Percentiles rank a stretch among this genome's conserved stretches.
phyloP scores from a whole-genome alignment of 1,140 invertebrate species.

The Spodoptera litura region DNA sequence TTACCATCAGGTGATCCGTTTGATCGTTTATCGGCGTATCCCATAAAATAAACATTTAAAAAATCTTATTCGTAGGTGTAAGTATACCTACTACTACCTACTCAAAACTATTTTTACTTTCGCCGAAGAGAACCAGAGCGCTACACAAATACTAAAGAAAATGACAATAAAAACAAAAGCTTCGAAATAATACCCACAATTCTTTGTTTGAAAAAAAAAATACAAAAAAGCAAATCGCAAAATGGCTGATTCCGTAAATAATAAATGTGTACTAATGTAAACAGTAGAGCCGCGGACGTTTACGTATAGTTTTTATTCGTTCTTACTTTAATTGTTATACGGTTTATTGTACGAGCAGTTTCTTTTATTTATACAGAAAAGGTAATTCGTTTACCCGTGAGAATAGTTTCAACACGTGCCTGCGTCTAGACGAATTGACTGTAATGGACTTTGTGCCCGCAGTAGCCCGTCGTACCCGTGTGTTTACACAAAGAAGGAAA shows the following conservation, averaged over 20 bases:
- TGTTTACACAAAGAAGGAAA: conserved; percentile 57
- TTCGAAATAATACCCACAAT: conserved; percentile 13
- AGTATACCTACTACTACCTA: too few species aligned
- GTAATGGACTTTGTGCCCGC: conserved; percentile 70
- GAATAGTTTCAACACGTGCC: conserved; percentile 81
- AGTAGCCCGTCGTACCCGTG: conserved; percentile 54
- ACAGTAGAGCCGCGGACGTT: conserved; percentile 24
- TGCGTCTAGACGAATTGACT: conserved; percentile 74
- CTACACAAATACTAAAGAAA: neutral
- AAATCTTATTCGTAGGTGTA: too few species aligned
- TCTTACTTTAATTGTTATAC: conserved; percentile 72
- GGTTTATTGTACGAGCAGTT: conserved; percentile 63
- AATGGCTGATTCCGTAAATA: conserved; percentile 24
- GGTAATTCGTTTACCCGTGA: conserved; percentile 80
- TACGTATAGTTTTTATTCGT: conserved; percentile 49
- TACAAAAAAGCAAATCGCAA: conserved; percentile 1
- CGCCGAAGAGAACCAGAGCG: too few species aligned
- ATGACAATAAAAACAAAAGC: neutral
- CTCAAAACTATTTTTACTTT: too few species aligned
- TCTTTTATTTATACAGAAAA: conserved; percentile 74
- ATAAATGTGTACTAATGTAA: conserved; percentile 38
- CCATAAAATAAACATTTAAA: too few species aligned
- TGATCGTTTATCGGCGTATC: too few species aligned
- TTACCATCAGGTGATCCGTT: too few species aligned
- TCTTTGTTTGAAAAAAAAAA: neutral